Evolutionary conservation across 2,888 invertebrate species (phyloP), one percentile per base, ranked within the genome.

Genomic region (Philereme vetulata): DNA sequence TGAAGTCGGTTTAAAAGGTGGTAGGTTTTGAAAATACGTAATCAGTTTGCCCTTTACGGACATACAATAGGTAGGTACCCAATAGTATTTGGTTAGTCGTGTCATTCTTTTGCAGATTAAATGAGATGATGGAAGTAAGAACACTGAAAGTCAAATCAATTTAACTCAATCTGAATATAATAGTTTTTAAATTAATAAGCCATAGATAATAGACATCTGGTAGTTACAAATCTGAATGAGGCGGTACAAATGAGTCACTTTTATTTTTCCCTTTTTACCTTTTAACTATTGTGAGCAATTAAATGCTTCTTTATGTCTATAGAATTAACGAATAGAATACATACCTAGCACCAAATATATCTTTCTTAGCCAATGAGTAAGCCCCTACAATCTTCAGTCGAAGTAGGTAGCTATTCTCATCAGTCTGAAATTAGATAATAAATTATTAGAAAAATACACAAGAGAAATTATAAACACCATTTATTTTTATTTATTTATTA

Each of bases 261-360:
- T 21, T 21, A 21, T 21, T 21, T 21, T 36, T 36, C 8, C 36
- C 4, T 33, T 32, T 33, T 42, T 42, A 4, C n/a, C 9, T 42
- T n/a, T 8, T 42, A 42, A 4, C 3, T 36, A 7, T 36, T 6
- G 21, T 21, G 21, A n/a, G n/a, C n/a, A n/a, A n/a, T n/a, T n/a
- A n/a, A n/a, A n/a, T 21, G 21, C 21, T 21, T 36, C 1, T 36
- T 36, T 36, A 6, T 36, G 36, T 36, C 5, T n/a, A 7, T 44
- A 44, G 21, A 2, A 4, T 4, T 11, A 49, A 34, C 42, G 3
- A 9, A 52, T 54, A 11, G 38, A 60, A 64, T 51, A 73, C 83
- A 83, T 88, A 97, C 97, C 97, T 98, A 77, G 99, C 98, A 78
- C 99, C 99, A 93, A 99, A 99, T 78, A 99, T 98, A 88, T 99